A percentile compares a stretch with the other conserved stretches of the same genome.
Conservation (phyloP, 2,888 invertebrate genomes). For the Anodontia alba region DNA sequence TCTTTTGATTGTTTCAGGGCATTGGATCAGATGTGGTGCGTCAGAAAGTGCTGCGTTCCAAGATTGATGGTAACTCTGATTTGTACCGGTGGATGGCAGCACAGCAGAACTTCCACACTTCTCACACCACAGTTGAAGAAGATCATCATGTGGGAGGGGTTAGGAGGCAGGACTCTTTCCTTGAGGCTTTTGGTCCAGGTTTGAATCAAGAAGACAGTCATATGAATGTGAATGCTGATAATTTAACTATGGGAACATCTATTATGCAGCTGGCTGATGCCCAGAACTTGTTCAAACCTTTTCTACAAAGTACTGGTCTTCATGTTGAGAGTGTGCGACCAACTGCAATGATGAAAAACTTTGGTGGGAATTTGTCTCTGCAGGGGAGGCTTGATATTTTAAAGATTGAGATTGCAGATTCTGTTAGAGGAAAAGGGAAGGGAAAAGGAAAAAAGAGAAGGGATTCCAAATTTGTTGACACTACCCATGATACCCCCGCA, state of each 20-base stretch:
- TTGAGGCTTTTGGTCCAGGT: constrained; percentile 80
- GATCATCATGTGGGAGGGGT: constrained; percentile 67
- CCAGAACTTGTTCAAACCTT: constrained; percentile 90
- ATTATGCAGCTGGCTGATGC: constrained; percentile 91
- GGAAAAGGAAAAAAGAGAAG: constrained; percentile 54
- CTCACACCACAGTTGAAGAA: constrained; percentile 72
- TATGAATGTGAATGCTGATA: constrained; percentile 71
- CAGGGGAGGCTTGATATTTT: constrained; percentile 93
- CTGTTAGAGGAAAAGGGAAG: constrained; percentile 84
- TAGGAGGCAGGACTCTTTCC: constrained; percentile 80
- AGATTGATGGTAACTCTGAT: constrained; percentile 89
- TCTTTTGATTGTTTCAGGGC: neutral
- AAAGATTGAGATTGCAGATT: constrained; percentile 97
- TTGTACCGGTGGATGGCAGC: constrained; percentile 97
- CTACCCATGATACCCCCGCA: constrained; percentile 92
- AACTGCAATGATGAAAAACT: constrained; percentile 89
- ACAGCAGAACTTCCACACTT: constrained; percentile 87
- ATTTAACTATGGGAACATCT: constrained; percentile 80
- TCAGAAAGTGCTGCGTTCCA: constrained; percentile 48
- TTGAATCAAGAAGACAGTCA: constrained; percentile 82
- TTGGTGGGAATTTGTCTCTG: constrained; percentile 90
- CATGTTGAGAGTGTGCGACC: constrained; percentile 89
- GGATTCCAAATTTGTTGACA: constrained; percentile 84
- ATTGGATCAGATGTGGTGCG: constrained; percentile 19
- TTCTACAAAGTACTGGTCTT: constrained; percentile 94